Conservation (phyloP, 64 coral and sea anemone genomes). For the Anthopleura sola region DNA sequence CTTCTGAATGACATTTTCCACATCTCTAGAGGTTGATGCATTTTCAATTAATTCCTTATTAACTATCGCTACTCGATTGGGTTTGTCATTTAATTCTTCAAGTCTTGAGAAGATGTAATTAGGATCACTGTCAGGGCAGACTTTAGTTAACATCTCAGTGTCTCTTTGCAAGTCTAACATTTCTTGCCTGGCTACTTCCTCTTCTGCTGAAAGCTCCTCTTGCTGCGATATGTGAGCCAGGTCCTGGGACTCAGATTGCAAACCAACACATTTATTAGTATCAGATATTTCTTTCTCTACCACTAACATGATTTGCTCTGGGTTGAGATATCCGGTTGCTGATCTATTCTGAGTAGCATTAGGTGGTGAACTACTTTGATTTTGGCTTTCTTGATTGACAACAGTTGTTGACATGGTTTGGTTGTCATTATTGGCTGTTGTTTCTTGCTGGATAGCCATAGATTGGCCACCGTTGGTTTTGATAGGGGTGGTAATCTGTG, state of each 20-base stretch:
- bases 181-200: background rate
- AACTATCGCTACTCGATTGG: slow-evolving; percentile 27
- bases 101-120: slow-evolving; percentile 14
- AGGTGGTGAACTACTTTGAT: background rate
- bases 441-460: background rate
- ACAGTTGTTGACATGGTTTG: background rate
- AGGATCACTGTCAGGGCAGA: slow-evolving; percentile 20
- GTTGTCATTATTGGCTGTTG: background rate
- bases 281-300: background rate
- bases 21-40: background rate
- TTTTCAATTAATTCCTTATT: slow-evolving; percentile 33
- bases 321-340: background rate
- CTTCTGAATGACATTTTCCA: background rate
- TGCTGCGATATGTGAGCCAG: background rate
- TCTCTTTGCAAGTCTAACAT: slow-evolving; percentile 5
- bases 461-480: background rate
- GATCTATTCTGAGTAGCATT: background rate
- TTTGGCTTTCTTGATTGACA: background rate
- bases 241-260: background rate
- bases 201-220: background rate
- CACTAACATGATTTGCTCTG: background rate
- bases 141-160: background rate
- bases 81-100: slow-evolving; percentile 21
- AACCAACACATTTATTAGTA: background rate
- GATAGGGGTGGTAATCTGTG: background rate